Conservation (phyloP, 2,888 invertebrate species). For the Timema podura region DNA sequence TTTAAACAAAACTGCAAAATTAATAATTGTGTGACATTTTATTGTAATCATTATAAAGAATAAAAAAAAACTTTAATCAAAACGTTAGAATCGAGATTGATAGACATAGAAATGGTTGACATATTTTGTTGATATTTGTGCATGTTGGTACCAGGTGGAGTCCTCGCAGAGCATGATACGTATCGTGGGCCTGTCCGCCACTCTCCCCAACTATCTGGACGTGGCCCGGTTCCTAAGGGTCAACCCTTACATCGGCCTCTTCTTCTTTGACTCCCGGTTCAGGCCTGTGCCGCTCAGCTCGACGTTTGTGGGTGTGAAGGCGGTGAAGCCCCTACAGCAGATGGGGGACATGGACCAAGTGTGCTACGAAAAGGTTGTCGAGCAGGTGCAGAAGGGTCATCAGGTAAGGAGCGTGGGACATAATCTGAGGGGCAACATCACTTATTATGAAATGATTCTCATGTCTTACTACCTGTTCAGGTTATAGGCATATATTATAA, state of each 20-base stretch:
- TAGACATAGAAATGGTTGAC: neutral
- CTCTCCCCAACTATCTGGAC: constrained; percentile 95
- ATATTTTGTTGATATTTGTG: constrained; percentile 7
- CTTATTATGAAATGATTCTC: too few species aligned
- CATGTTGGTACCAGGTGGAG: constrained; percentile 56
- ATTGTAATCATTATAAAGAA: too few species aligned
- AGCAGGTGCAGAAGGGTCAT: constrained; percentile 83
- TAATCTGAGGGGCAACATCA: too few species aligned
- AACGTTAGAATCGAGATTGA: too few species aligned
- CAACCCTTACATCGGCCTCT: constrained; percentile 83
- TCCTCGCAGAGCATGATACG: constrained; percentile 92
- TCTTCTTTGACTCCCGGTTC: constrained; percentile 91
- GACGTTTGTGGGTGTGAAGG: constrained; percentile 84
- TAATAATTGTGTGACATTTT: too few species aligned
- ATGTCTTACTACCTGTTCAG: too few species aligned
- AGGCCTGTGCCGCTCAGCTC: constrained; percentile 93
- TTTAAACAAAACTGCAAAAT: too few species aligned
- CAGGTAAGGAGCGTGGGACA: constrained; percentile 55
- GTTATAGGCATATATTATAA: too few species aligned
- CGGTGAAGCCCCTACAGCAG: constrained; percentile 57
- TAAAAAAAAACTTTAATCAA: too few species aligned
- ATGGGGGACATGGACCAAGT: constrained; percentile 81
- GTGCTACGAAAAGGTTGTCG: constrained; percentile 87
- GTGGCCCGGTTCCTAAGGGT: constrained; percentile 92
- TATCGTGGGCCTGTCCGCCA: constrained; percentile 95